These are phyloP conservation scores for Sabatieria punctata DNA, from an alignment of 2,888 invertebrate species.

Conservation along the genomic window DNA sequence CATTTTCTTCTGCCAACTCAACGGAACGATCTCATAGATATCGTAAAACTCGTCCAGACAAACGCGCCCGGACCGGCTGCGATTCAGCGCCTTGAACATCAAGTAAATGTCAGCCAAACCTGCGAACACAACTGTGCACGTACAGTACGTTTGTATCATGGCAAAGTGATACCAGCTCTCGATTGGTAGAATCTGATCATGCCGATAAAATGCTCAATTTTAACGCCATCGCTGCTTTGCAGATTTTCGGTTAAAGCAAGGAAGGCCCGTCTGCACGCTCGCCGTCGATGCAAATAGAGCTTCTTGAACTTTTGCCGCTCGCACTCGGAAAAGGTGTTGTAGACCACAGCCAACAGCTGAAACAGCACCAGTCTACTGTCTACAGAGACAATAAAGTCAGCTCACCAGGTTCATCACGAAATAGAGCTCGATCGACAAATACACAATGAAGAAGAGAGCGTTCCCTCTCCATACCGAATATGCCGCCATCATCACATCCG, in stretches of 20 bases:
- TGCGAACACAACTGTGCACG: neutral
- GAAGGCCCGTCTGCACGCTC: no score
- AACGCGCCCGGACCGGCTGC: constrained; percentile 48
- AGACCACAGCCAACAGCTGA: constrained; percentile 71
- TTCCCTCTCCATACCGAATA: constrained; percentile 62
- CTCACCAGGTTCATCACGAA: constrained; percentile 71
- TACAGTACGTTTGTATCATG: neutral
- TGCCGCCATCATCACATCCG: constrained; percentile 81
- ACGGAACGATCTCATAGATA: constrained; percentile 52
- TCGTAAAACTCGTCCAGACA: constrained; percentile 54
- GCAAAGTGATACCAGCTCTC: neutral
- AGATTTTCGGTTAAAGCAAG: no score
- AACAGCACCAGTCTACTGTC: constrained; percentile 12
- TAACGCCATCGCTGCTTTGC: constrained; percentile 11
- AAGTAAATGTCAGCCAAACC: constrained; percentile 47
- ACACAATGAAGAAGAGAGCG: constrained; percentile 67
- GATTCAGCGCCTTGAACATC: constrained; percentile 61
- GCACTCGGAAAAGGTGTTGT: constrained; percentile 67
- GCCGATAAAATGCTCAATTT: neutral
- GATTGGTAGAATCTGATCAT: neutral
- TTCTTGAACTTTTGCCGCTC: constrained; percentile 45
- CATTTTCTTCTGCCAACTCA: constrained; percentile 63
- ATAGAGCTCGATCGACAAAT: constrained; percentile 63
- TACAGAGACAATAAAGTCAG: constrained; percentile 1
- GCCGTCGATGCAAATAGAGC: neutral